Evolutionary conservation across 2,113 vertebrate species (phyloP).

Genomic region (Pagrus major): DNA sequence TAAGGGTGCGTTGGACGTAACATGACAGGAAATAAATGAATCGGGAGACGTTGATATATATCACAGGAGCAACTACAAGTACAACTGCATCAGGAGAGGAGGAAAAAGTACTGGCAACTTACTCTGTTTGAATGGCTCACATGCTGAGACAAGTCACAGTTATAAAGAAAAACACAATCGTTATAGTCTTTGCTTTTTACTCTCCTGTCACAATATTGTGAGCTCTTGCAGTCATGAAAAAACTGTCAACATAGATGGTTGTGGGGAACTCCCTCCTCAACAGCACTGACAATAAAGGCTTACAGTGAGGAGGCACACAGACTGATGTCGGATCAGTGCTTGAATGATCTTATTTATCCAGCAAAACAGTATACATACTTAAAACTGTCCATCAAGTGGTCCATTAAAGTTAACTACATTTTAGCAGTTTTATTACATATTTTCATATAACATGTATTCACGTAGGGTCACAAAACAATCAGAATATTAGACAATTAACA

Average conservation of each 20-base stretch:
- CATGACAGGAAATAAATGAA: slow-evolving; percentile 62
- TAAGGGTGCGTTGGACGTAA: slow-evolving; percentile 47
- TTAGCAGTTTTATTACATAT: neutral
- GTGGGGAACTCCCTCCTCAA: neutral
- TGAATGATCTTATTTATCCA: neutral
- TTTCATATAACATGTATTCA: neutral
- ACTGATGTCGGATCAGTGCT: neutral
- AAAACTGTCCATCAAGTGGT: neutral
- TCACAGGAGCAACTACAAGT: slow-evolving; percentile 29
- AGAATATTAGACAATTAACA: neutral
- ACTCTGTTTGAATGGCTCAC: slow-evolving; percentile 76
- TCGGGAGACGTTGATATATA: slow-evolving; percentile 40
- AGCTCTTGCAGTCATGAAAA: slow-evolving; percentile 24
- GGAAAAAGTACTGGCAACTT: slow-evolving; percentile 60
- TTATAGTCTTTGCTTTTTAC: slow-evolving; percentile 37
- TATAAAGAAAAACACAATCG: slow-evolving; percentile 62
- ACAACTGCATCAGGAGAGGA: slow-evolving; percentile 55
- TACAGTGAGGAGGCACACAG: neutral
- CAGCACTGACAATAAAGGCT: neutral
- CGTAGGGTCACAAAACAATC: neutral
- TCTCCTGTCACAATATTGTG: slow-evolving; percentile 37
- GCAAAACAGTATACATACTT: neutral
- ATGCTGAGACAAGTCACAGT: slow-evolving; percentile 76
- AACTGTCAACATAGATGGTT: neutral
- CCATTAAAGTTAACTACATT: neutral